Evolutionary conservation across 2,113 vertebrate genomes (phyloP), one percentile per base, ranked within the genome.

Genomic region (Perognathus longimembris): DNA sequence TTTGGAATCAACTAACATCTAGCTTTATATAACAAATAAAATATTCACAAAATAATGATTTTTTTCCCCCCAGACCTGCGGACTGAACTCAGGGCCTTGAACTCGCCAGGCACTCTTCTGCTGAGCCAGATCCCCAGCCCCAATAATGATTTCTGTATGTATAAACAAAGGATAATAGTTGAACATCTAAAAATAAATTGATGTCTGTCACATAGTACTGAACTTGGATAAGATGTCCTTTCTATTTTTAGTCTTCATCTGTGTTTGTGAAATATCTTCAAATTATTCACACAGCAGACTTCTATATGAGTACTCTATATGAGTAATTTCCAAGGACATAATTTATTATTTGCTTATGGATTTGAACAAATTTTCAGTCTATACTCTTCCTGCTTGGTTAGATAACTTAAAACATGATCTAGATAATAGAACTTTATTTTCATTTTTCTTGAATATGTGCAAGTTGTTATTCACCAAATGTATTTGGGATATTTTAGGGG

Each of bases 351-450:
- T 92, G 93, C 66, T 82, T 57, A 82, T 66, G 85, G 85, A 92
- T 54, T 96, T 88, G 88, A 97, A 95, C 45, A 97, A 95, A 90
- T 93, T 96, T 97, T 97, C 97, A 97, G 95, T 98, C 96, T 98
- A 96, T 4, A 20, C 57, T 93, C 95, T 96, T 97, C 95, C 88
- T 88, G 90, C 38, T 87, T 97, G 87, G 92, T 96, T 96, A 91
- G 89, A 96, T 97, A 97, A 97, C 92, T 94, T 94, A 97, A 97
- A 95, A 94, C 0, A 0, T 82, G 80, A 85, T 97, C 91, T 96
- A 78, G 89, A 95, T 34, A 97, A 94, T 76, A 93, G 70, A 94
- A 86, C 59, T 94, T 93, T 89, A 96, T 94, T 96, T 96, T 97
- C 74, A 94, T 94, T 97, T 95, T 82, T 91, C 92, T 95, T 94